Conservation (phyloP, 2,888 invertebrate species). For the Melanostoma scalare region DNA sequence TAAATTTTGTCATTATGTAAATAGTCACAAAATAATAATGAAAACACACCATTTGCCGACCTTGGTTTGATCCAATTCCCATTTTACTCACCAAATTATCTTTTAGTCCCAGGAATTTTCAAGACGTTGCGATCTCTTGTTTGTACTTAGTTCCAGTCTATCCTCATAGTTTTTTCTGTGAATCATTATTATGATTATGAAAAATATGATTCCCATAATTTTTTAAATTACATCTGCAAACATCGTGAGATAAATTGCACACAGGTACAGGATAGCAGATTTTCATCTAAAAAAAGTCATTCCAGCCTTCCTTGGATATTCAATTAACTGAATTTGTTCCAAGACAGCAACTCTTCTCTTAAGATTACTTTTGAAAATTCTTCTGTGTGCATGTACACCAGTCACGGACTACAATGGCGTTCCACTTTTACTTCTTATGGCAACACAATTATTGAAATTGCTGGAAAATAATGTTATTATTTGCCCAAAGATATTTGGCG, state of each 20-base stretch:
- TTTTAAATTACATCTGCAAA: constrained; percentile 16
- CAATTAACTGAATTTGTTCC: constrained; percentile 49
- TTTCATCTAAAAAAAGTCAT: constrained; percentile 8
- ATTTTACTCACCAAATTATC: too few relatives aligned
- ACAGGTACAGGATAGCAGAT: neutral
- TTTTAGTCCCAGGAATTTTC: too few relatives aligned
- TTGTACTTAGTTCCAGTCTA: too few relatives aligned
- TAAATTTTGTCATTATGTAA: too few relatives aligned
- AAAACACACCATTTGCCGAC: too few relatives aligned
- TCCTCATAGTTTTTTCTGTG: neutral
- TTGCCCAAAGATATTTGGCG: constrained; percentile 25
- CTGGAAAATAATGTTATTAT: constrained; percentile 58
- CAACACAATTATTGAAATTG: constrained; percentile 57
- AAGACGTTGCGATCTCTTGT: too few relatives aligned
- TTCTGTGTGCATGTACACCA: constrained; percentile 24
- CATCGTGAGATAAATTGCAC: constrained; percentile 12
- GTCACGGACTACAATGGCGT: constrained; percentile 10
- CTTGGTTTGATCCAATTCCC: too few relatives aligned
- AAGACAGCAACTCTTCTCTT: constrained; percentile 22
- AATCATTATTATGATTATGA: neutral
- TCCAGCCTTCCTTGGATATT: constrained; percentile 28
- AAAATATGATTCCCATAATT: constrained; percentile 18
- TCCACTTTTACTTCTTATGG: constrained; percentile 38
- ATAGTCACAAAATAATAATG: too few relatives aligned
- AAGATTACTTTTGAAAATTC: neutral